Percentiles rank a stretch among this genome's conserved stretches.
phyloP scores from a whole-genome alignment of 2,797 vertebrate genomes.

The Gallinago nigripennis region DNA sequence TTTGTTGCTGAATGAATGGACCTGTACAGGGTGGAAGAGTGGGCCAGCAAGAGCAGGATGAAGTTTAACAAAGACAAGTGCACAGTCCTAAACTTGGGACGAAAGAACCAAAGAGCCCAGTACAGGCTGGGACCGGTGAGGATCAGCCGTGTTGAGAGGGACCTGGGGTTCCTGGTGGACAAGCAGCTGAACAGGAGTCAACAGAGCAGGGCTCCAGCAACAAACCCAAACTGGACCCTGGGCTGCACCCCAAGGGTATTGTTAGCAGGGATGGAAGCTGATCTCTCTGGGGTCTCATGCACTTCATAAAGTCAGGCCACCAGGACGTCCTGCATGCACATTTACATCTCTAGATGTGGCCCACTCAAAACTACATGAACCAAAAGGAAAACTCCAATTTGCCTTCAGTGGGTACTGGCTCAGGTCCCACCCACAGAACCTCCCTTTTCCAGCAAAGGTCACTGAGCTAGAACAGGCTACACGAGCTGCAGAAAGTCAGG shows the following conservation, averaged over 20 bases:
- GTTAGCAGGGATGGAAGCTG: not conserved
- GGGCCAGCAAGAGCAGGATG: not conserved
- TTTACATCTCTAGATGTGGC: not conserved
- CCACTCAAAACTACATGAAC: not conserved
- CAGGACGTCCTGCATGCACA: not conserved
- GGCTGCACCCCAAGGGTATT: not conserved
- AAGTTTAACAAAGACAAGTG: not conserved
- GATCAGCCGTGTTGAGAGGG: not conserved
- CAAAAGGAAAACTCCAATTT: not conserved
- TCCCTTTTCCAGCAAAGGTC: constrained; percentile 42
- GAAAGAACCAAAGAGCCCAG: not conserved
- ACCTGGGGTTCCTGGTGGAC: not conserved
- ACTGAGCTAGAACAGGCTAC: not conserved
- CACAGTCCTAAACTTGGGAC: not conserved
- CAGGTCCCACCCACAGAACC: not conserved
- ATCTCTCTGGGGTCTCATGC: not conserved
- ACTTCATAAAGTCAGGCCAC: not conserved
- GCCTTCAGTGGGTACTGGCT: not conserved
- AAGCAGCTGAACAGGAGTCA: accelerated
- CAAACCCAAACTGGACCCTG: not conserved
- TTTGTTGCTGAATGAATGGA: not conserved
- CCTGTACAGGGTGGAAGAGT: not conserved
- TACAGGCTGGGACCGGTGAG: not conserved
- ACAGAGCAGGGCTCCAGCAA: not conserved
- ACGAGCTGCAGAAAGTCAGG: not conserved